Conservation (phyloP, 2,113 vertebrate genomes). For the Leptocoma aspasia region DNA sequence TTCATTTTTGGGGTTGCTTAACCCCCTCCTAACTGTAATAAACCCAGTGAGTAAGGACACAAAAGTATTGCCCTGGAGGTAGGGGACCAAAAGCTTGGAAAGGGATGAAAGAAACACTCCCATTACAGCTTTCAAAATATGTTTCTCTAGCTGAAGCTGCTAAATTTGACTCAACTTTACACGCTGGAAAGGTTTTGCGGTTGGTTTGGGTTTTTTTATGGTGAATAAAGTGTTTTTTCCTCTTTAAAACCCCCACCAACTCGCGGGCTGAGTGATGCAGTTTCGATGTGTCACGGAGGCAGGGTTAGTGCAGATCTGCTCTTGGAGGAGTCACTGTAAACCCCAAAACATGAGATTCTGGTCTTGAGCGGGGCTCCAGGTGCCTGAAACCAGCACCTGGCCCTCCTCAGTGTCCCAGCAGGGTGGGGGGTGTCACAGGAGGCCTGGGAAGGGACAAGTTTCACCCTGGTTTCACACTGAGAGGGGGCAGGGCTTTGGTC, state of each 20-base stretch:
- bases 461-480: neutral
- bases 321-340: neutral
- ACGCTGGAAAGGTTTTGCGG: neutral
- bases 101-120: neutral
- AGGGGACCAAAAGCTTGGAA: neutral
- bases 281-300: slow-evolving; percentile 26
- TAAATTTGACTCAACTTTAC: slow-evolving; percentile 2
- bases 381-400: slow-evolving; percentile 44
- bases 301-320: neutral
- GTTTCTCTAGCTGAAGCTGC: slow-evolving; percentile 8
- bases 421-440: accelerated
- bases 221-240: slow-evolving; percentile 20
- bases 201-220: neutral
- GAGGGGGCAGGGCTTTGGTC: neutral
- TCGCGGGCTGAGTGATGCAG: neutral
- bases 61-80: neutral
- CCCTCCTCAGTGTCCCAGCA: accelerated
- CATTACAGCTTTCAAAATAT: neutral
- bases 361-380: neutral
- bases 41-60: neutral
- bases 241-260: slow-evolving; percentile 30
- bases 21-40: neutral
- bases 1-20: neutral
- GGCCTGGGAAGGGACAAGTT: neutral
- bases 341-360: neutral